These are phyloP conservation scores for Geopemphigus sp. DNA, from an alignment of 1,140 invertebrate genomes.

Conservation along the genomic window DNA sequence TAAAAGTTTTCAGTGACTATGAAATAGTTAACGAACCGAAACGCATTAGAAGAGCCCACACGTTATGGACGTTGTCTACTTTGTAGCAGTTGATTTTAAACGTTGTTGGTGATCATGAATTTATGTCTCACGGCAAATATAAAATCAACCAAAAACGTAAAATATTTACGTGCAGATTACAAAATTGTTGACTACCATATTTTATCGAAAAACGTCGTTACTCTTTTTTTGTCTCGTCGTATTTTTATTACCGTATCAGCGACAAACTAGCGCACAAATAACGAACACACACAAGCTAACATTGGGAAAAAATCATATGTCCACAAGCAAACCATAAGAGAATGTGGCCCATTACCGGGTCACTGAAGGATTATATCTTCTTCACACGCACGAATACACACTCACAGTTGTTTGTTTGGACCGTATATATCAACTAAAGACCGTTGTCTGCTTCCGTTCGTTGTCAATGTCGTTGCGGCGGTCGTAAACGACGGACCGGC, in stretches of 20 bases:
- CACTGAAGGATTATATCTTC: not conserved
- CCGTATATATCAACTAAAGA: not conserved
- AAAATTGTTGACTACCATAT: not conserved
- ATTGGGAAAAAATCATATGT: not conserved
- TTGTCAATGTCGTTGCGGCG: too few relatives aligned
- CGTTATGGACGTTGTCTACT: not conserved
- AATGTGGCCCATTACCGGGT: not conserved
- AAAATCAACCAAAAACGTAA: too few relatives aligned
- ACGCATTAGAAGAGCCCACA: not conserved
- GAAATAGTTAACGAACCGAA: not conserved
- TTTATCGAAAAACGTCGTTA: not conserved
- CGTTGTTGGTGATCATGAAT: too few relatives aligned
- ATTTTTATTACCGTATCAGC: not conserved
- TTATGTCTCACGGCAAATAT: too few relatives aligned
- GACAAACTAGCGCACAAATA: not conserved
- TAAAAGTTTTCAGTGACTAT: not conserved
- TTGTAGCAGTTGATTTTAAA: too few relatives aligned
- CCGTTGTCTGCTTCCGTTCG: not conserved
- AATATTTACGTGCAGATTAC: not conserved
- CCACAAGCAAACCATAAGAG: not conserved
- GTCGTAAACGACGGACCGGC: not conserved
- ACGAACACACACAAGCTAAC: not conserved
- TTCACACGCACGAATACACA: not conserved
- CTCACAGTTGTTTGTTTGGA: not conserved
- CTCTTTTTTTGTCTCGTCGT: not conserved